Conservation (phyloP, 2,888 invertebrate species). For the Mesorhabditis belari region DNA sequence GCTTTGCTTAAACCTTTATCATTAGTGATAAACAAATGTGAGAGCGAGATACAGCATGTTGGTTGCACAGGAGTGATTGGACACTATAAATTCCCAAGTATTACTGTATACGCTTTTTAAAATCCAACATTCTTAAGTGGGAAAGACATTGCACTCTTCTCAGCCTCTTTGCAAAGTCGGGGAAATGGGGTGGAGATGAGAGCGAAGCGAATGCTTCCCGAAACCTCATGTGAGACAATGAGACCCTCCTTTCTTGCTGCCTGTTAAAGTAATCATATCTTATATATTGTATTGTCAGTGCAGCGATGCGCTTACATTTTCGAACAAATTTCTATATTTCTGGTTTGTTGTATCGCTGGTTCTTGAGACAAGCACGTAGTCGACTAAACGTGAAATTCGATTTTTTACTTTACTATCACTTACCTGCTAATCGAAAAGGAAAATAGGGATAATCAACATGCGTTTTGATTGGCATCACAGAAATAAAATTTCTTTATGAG, state of each 20-base stretch:
- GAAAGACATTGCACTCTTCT: slow-evolving; percentile 22
- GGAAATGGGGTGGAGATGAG: slow-evolving; percentile 32
- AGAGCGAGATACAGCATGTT: slow-evolving; percentile 21
- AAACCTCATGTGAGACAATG: slow-evolving; percentile 17
- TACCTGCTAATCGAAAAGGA: slow-evolving; percentile 30
- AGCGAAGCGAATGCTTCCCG: slow-evolving; percentile 22
- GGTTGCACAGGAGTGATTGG: slow-evolving; percentile 15
- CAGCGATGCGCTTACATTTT: slow-evolving; percentile 1
- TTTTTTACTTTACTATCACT: slow-evolving; percentile 2
- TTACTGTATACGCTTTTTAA: background rate
- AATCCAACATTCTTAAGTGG: slow-evolving; percentile 28
- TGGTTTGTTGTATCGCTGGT: slow-evolving; percentile 1
- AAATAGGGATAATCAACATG: slow-evolving; percentile 32
- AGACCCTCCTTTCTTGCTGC: slow-evolving; percentile 28
- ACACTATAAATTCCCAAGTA: slow-evolving; percentile 14
- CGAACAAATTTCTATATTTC: slow-evolving; percentile 13
- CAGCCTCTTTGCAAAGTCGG: slow-evolving; percentile 27
- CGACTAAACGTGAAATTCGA: too few species aligned
- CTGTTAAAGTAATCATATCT: slow-evolving; percentile 2
- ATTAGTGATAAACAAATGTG: slow-evolving; percentile 24
- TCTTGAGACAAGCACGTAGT: background rate
- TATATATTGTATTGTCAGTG: background rate
- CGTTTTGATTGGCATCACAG: background rate
- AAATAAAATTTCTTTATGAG: too few species aligned
- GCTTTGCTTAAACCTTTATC: slow-evolving; percentile 13